Conservation (phyloP, 2,113 vertebrate species). For the Heterochromis multidens region DNA sequence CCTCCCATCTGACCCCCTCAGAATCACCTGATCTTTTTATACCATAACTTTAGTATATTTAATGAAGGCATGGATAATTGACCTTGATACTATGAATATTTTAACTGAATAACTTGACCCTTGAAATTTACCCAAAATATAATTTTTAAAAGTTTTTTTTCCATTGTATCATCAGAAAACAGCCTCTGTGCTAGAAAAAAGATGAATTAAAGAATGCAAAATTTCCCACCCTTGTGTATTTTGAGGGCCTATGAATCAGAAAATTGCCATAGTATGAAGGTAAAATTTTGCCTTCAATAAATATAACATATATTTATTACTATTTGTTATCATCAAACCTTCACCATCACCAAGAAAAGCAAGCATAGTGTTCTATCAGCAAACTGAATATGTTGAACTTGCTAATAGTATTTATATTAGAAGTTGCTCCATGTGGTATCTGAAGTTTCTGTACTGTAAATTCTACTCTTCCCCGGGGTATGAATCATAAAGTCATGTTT, state of each 20-base stretch:
- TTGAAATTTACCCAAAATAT: no score
- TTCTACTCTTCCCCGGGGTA: no score
- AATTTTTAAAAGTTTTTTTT: no score
- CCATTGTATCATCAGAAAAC: no score
- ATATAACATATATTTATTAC: not conserved
- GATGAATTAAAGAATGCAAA: not conserved
- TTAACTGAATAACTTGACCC: no score
- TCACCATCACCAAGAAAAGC: not conserved
- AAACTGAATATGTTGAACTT: not conserved
- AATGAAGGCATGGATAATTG: not conserved
- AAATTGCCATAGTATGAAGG: not conserved
- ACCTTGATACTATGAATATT: no score
- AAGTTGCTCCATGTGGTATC: fast-evolving
- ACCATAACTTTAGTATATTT: not conserved
- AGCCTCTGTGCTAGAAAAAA: no score
- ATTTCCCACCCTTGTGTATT: not conserved
- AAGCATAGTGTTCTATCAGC: not conserved
- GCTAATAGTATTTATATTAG: not conserved
- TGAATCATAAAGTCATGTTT: no score
- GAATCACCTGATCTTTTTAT: not conserved
- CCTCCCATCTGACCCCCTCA: not conserved
- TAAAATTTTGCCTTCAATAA: not conserved
- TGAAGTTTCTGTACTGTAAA: not conserved
- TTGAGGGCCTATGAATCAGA: not conserved
- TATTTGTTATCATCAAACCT: not conserved